phyloP scores from a whole-genome alignment of 2,888 invertebrate genomes.

The Cheilosia variabilis region DNA sequence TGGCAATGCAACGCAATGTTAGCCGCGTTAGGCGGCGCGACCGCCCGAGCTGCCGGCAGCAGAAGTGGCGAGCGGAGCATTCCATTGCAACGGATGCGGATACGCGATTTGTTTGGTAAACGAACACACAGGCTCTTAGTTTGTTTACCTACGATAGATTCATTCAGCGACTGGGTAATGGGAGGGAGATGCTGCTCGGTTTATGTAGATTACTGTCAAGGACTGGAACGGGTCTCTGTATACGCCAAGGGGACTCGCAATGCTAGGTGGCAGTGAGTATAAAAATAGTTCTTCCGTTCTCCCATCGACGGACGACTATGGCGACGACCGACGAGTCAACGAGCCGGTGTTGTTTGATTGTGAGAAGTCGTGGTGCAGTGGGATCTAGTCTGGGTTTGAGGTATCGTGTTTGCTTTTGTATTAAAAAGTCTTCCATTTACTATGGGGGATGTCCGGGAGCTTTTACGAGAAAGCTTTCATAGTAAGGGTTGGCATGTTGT shows the following conservation, averaged over 20 bases:
- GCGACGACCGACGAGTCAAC: conserved; percentile 14
- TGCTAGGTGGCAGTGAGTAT: conserved; percentile 40
- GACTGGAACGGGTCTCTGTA: conserved; percentile 37
- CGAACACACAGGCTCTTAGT: conserved; percentile 56
- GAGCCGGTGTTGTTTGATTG: conserved; percentile 33
- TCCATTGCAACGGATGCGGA: conserved; percentile 72
- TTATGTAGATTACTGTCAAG: conserved; percentile 56
- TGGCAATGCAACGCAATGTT: conserved; percentile 59
- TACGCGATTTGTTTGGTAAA: conserved; percentile 65
- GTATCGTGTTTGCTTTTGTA: conserved; percentile 28
- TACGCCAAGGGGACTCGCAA: conserved; percentile 15
- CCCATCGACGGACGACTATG: conserved; percentile 2
- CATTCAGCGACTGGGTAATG: conserved; percentile 44
- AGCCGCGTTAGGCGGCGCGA: conserved; percentile 48
- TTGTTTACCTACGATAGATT: conserved; percentile 58
- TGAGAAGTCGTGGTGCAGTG: conserved; percentile 4
- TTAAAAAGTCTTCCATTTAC: conserved; percentile 29
- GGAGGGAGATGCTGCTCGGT: conserved; percentile 26
- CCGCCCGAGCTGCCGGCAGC: conserved; percentile 15
- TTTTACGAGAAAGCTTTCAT: conserved; percentile 71
- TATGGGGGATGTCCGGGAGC: conserved; percentile 43
- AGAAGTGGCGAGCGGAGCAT: conserved; percentile 52
- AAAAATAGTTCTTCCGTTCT: conserved; percentile 54
- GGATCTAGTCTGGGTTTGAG: neutral
- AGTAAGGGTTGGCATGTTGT: conserved; percentile 9